Conservation (phyloP, 2,113 vertebrate genomes). For the Psephotus haematonotus region DNA sequence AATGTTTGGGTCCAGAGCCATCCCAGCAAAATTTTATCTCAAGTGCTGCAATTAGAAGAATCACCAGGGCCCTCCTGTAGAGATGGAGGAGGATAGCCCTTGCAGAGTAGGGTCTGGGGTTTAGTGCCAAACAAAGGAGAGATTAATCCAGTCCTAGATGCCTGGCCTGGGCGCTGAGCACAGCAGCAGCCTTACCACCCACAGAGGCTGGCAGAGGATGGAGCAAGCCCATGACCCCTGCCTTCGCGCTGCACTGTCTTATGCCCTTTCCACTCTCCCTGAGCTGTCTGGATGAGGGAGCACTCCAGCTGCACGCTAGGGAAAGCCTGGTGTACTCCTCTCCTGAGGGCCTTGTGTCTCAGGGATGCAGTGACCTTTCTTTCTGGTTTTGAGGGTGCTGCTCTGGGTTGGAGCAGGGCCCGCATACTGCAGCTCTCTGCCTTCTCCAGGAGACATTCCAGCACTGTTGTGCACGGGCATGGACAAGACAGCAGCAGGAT, state of each 20-base stretch:
- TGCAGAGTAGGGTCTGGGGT: neutral
- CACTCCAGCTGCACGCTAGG: neutral
- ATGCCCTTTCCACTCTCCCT: neutral
- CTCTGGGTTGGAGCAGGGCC: neutral
- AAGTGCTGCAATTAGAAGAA: neutral
- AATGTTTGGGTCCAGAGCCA: neutral
- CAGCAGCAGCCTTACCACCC: neutral
- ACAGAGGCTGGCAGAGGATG: accelerated
- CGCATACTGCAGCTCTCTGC: too few species aligned
- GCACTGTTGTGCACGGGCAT: accelerated
- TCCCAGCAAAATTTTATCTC: neutral
- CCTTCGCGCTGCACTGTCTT: accelerated
- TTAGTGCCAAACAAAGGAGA: accelerated
- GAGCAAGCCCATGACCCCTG: accelerated
- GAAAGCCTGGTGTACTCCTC: neutral
- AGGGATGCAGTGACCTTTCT: neutral
- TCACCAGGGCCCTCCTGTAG: neutral
- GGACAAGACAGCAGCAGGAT: neutral
- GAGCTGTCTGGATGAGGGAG: neutral
- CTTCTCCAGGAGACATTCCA: neutral
- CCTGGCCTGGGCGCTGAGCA: neutral
- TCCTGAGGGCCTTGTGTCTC: neutral
- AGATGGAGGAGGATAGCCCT: neutral
- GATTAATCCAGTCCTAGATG: neutral
- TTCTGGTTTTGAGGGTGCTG: neutral